Base-by-base conservation (phyloP, 1,140 invertebrate genomes). In the Pectinophora gossypiella region DNA sequence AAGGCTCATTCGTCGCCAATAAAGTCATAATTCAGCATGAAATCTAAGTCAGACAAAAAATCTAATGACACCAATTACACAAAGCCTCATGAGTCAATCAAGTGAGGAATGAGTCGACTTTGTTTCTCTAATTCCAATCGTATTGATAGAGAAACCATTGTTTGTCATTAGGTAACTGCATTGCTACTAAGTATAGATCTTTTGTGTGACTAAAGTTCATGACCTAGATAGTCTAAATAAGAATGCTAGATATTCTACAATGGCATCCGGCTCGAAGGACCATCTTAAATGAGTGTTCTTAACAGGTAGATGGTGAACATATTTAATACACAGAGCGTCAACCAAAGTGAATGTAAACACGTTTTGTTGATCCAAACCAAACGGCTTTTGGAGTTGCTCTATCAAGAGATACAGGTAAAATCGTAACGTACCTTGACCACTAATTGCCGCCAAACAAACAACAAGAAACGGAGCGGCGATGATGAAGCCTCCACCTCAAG, bases 401-500 rank as follows among this genome's bases (percentile, higher is more conserved):
- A n/a, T n/a, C n/a, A n/a, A n/a, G n/a, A n/a, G n/a, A n/a, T n/a
- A n/a, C n/a, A n/a, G n/a, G n/a, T n/a, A n/a, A n/a, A n/a, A n/a
- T n/a, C 16, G 57, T 55, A 40, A 35, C 66, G 74, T 82, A 85
- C 82, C 80, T 82, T 74, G 59, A 57, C 61, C 61, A 72, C 51
- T 66, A 72, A 75, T 69, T 66, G 66, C 51, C 58, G 53, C 56
- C 56, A 64, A 71, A 72, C 56, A 54, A 59, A 68, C 50, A 58
- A 71, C 59, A 74, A 73, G 66, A 46, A 46, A 67, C 60, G 69
- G 68, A 58, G 74, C 56, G 53, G 47, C 60, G 60, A 61, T 54
- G 63, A 61, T 74, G 76, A 70, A 86, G 80, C 83, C 83, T 86
- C 80, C 80, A 64, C 78, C 56, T 74, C 76, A 82, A 83, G 75